Evolutionary conservation across 2,113 vertebrate genomes (phyloP), one percentile per base, ranked within the genome.

Genomic region (Vulpes ferrilata): DNA sequence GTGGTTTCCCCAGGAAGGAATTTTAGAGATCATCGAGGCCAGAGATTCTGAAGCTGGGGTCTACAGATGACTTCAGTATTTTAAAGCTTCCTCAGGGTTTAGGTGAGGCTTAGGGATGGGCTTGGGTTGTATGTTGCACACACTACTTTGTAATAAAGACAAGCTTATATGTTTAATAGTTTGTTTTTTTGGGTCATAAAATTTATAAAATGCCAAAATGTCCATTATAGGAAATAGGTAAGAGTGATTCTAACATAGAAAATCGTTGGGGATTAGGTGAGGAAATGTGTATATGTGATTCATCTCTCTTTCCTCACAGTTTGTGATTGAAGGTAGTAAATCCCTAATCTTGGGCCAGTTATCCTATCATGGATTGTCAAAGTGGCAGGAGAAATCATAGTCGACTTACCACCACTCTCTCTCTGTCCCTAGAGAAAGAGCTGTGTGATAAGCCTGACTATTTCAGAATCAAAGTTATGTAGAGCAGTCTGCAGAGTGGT

Each of bases 151-250:
- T 88, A 85, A 51, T 91, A 32, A 81, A 79, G 71, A 93, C 86
- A 95, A 91, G 57, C 78, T 94, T 92, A 1, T 78, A 38, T 84
- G 30, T 76, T 85, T 96, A 86, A 85, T 84, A 7, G 8, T 69
- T 92, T 23, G 12, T 94, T 92, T 96, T 83, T 83, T 57, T 87
- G 87, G 27, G 67, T 38, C 83, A 20, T 95, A 93, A 93, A 93
- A 62, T 30, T n/a, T 35, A 10, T 96, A 4, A 81, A 60, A 55
- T 73, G 25, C 85, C 69, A 87, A 59, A 64, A 51, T 64, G 48
- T 60, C 25, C 74, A n/a, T 10, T 76, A 32, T 27, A 48, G 90
- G 65, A 65, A 95, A 55, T 30, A 78, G 10, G 19, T 38, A 79
- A 94, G 30, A 82, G 59, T 88, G 74, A 25, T 88, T 93, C 55